Conservation (phyloP, 2,888 invertebrate genomes). For the Yponomeuta plumbellus region DNA sequence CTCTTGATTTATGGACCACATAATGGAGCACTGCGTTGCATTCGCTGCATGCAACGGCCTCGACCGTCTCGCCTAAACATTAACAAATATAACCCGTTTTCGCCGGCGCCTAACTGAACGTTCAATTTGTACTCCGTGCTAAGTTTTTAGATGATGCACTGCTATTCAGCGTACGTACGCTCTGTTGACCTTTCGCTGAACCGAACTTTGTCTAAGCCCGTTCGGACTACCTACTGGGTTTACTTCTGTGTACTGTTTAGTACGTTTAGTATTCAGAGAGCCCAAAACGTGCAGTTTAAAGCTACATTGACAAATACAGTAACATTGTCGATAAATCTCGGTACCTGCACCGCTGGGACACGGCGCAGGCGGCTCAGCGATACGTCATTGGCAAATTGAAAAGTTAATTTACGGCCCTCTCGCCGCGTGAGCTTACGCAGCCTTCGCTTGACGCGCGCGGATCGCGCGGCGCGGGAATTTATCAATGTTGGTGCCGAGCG, state of each 20-base stretch:
- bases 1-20: constrained; percentile 66
- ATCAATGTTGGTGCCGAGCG: constrained; percentile 14
- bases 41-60: constrained; percentile 57
- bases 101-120: background rate
- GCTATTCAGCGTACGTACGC: background rate
- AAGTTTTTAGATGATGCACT: constrained; percentile 1
- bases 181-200: background rate
- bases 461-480: constrained; percentile 38
- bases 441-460: constrained; percentile 41
- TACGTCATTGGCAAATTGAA: constrained; percentile 64
- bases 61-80: constrained; percentile 5
- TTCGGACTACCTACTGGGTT: background rate
- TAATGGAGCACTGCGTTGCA: constrained; percentile 64
- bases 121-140: background rate
- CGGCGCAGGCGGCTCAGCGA: constrained; percentile 35
- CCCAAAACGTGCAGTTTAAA: background rate
- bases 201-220: background rate
- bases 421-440: constrained; percentile 51
- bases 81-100: constrained; percentile 10
- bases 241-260: background rate
- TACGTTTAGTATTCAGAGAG: background rate
- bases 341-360: background rate
- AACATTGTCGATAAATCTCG: background rate
- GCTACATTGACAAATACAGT: background rate
- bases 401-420: constrained; percentile 57